Conservation (phyloP, 2,113 vertebrate genomes). For the Sialia sialis region DNA sequence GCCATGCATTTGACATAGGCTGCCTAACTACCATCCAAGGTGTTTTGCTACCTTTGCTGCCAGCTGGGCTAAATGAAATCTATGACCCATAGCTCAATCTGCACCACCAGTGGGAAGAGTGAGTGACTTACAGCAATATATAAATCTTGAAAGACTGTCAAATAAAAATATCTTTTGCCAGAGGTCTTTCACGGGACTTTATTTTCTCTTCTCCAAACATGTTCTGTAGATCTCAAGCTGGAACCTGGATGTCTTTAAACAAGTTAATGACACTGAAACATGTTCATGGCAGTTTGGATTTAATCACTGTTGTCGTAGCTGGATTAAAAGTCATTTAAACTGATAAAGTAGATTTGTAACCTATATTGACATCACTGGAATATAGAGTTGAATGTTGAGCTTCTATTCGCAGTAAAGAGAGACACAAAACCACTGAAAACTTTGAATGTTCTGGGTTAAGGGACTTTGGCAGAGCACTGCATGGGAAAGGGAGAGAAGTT, state of each 20-base stretch:
- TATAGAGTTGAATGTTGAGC: background rate
- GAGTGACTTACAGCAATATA: background rate
- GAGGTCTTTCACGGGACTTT: background rate
- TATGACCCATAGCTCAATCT: background rate
- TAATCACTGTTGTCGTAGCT: background rate
- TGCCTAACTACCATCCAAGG: background rate
- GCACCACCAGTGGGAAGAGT: background rate
- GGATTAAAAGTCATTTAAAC: background rate
- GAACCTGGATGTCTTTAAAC: background rate
- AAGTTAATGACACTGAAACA: background rate
- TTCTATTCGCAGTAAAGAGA: background rate
- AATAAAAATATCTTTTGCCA: background rate
- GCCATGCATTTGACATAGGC: background rate
- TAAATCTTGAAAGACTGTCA: background rate
- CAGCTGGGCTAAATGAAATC: background rate
- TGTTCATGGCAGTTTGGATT: background rate
- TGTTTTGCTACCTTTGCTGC: background rate
- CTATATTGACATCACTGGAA: background rate
- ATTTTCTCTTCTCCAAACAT: background rate
- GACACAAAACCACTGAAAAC: background rate
- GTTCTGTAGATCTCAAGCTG: background rate
- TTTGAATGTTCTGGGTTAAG: background rate
- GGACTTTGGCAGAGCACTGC: background rate
- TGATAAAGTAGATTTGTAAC: background rate
- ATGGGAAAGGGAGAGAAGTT: background rate